Evolutionary conservation across 2,888 invertebrate species (phyloP), one percentile per base, ranked within the genome.

Genomic region (Abscondita cerata): DNA sequence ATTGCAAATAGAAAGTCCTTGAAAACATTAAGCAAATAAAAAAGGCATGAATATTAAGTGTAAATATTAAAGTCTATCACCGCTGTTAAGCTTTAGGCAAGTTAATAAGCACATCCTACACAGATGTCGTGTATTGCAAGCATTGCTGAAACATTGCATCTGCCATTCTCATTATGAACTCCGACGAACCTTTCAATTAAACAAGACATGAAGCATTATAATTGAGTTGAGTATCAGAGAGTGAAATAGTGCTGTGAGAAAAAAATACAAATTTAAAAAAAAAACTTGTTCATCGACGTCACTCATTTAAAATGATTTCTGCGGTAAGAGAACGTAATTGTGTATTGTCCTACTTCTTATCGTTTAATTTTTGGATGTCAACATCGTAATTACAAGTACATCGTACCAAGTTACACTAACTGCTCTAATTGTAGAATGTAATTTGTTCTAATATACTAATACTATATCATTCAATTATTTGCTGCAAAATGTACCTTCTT

Each of bases 91-190:
- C 57, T 51, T 41, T 34, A 8, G 41, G 57, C 50, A 57, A 38
- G 58, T 58, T 58, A 58, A 58, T 58, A 58, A 52, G 58, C 12
- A 52, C 58, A 36, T 52, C 58, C 58, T 52, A 58, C 58, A 51
- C 58, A 46, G 52, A 44, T 52, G 36, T 52, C 33, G 52, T 56
- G 48, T 36, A 56, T 51, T 20, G 40, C 51, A 51, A 51, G 16
- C 51, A 56, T 56, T 56, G 18, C 50, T 25, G 6, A 25, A 25
- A 25, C 25, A 6, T n/a, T 41, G 40, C 52, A 58, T 52, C 58
- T 52, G 58, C 46, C 58, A 52, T 12, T 55, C 48, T 48, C 16
- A 36, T 58, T 52, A n/a, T 52, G 38, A 47, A 52, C 38, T 46
- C 18, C 34, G 9, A 51, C 12, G 44, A 58, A 58, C 46, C 51